Base-by-base conservation (phyloP, 2,888 invertebrate genomes). In the Sphaeridia pumilis region DNA sequence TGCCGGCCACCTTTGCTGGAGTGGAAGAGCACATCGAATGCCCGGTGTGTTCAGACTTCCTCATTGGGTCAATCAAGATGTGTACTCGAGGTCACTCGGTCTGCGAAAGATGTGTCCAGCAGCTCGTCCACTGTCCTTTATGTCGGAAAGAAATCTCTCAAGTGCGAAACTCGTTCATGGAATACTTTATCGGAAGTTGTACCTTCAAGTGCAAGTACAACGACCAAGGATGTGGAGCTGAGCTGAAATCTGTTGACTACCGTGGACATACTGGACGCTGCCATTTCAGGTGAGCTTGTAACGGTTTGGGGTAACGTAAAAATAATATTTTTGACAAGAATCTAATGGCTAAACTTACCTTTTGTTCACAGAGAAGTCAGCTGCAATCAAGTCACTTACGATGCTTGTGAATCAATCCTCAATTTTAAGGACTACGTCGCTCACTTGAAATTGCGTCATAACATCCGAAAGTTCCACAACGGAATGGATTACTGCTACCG, bases 61-160 rank as follows among this genome's bases (percentile, higher is more conserved):
- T 49, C 1, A 49, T 49, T 43, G 49, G 49, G 3, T 3, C 10
- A 2, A 49, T 31, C 24, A 7, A 34, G 22, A 49, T 49, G 49
- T 49, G 49, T 26, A 49, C 49, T 28, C 49, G 49, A 17, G 49
- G 49, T 27, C 49, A 49, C 27, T 49, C 49, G 3, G 22, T 49
- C 25, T 49, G 49, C 34, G 10, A 27, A 12, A 49, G 43, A 24
- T 49, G 49, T 24, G 10, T 12, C 7, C 31, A 27, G 12, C 31
- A 43, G 28, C 22, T 49, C 24, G 24, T n/a, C 1, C 10, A 3
- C 31, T 49, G 49, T 26, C 49, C 49, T 2, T 25, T 49, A 3
- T 49, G 49, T 20, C 49, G 49, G 4, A 42, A 43, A n/a, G 49
- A 49, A 21, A 49, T 49, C 42, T 49, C 49, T n/a, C 49, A 49